phyloP scores from a whole-genome alignment of 2,888 invertebrate species.

The Macrosiphum euphorbiae region DNA sequence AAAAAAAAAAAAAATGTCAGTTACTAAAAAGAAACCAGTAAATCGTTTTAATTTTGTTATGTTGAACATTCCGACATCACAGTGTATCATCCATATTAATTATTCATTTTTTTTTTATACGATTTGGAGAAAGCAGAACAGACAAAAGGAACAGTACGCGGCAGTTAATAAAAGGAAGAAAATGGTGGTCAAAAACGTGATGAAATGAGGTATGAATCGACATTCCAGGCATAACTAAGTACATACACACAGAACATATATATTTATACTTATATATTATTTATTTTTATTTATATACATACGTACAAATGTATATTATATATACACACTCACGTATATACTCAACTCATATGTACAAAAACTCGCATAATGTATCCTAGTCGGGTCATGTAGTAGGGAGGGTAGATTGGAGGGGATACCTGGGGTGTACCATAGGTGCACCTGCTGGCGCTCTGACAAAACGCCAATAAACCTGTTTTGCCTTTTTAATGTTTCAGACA shows the following conservation, averaged over 20 bases:
- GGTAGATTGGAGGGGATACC: constrained; percentile 34
- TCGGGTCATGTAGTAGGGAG: constrained; percentile 28
- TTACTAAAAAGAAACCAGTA: constrained; percentile 13
- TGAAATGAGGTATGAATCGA: constrained; percentile 61
- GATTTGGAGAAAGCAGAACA: constrained; percentile 59
- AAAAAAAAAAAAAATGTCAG: background rate
- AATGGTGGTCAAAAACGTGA: constrained; percentile 64
- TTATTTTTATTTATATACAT: constrained; percentile 49
- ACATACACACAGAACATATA: constrained; percentile 27
- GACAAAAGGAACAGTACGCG: constrained; percentile 62
- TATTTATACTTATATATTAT: constrained; percentile 12
- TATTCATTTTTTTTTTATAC: constrained; percentile 52
- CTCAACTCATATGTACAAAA: constrained; percentile 3
- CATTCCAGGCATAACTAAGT: constrained; percentile 57
- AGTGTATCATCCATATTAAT: constrained; percentile 59
- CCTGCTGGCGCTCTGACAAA: constrained; percentile 64
- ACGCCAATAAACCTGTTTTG: constrained; percentile 64
- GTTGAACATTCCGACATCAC: constrained; percentile 27
- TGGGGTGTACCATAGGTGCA: constrained; percentile 47
- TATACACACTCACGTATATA: background rate
- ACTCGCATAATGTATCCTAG: constrained; percentile 45
- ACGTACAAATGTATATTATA: constrained; percentile 47
- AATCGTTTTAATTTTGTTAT: constrained; percentile 27
- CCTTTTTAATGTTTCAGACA: constrained; percentile 58
- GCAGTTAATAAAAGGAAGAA: constrained; percentile 65